phyloP scores from a whole-genome alignment of 2,113 vertebrate species.

The Xiphias gladius region DNA sequence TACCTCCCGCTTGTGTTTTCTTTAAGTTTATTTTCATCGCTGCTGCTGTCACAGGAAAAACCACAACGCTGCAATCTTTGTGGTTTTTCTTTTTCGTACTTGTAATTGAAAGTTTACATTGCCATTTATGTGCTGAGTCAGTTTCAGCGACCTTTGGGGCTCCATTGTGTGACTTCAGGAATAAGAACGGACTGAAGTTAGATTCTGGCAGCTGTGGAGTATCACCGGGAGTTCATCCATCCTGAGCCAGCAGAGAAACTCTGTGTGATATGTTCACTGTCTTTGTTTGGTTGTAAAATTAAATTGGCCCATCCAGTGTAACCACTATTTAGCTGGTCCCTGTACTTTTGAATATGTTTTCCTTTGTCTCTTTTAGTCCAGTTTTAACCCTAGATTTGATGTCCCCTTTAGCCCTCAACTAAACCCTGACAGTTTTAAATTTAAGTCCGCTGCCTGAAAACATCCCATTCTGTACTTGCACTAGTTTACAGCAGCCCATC shows the following conservation, averaged over 20 bases:
- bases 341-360: not conserved
- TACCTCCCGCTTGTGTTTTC: conserved; percentile 57
- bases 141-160: conserved; percentile 12
- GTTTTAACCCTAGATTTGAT: not conserved
- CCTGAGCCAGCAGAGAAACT: not conserved
- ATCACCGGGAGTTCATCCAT: conserved; percentile 36
- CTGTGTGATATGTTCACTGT: not conserved
- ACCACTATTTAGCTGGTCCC: conserved; percentile 10
- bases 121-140: conserved; percentile 53
- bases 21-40: conserved; percentile 67
- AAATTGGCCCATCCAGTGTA: conserved; percentile 5
- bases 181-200: conserved; percentile 29
- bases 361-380: conserved; percentile 8
- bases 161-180: conserved; percentile 47
- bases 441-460: not conserved
- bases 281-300: not conserved
- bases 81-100: conserved; percentile 45
- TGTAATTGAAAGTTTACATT: conserved; percentile 62
- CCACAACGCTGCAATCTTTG: conserved; percentile 57
- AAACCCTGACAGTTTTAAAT: not conserved
- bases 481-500: not conserved
- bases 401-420: not conserved
- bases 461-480: not conserved
- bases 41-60: conserved; percentile 50
- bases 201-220: conserved; percentile 28